A percentile compares a stretch with the other conserved stretches of the same genome.
Evolutionary conservation across 2,888 invertebrate species (phyloP).

Genomic region (Euzetes globulus): DNA sequence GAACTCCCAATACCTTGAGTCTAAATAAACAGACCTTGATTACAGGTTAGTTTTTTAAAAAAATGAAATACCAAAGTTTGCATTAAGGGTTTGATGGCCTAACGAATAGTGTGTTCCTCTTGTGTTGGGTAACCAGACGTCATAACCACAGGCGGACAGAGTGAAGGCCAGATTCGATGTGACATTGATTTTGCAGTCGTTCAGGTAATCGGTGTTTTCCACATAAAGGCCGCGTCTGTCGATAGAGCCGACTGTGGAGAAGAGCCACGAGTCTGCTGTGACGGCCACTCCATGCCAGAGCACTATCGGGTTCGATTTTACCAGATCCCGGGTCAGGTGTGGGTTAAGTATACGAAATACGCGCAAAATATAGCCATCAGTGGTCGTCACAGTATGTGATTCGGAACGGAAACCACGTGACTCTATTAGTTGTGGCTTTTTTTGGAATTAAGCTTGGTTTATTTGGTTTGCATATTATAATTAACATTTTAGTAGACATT

Average conservation of each 20-base stretch:
- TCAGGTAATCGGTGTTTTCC: neutral
- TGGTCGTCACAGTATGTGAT: slow-evolving; percentile 1
- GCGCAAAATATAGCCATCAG: slow-evolving; percentile 14
- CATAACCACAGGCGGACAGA: slow-evolving; percentile 29
- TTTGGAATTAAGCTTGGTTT: neutral
- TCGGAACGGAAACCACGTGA: slow-evolving; percentile 19
- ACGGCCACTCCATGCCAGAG: slow-evolving; percentile 27
- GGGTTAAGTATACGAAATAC: slow-evolving; percentile 27
- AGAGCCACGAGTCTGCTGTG: slow-evolving; percentile 24
- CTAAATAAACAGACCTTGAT: too few species aligned
- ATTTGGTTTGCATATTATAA: too few species aligned
- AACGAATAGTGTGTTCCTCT: slow-evolving; percentile 2
- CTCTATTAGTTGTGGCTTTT: slow-evolving; percentile 28
- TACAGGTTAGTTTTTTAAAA: neutral
- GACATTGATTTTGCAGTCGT: neutral
- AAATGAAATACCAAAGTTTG: neutral
- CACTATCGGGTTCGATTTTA: too few species aligned
- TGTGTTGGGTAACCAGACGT: slow-evolving; percentile 26
- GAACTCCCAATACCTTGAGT: too few species aligned
- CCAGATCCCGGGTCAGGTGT: neutral
- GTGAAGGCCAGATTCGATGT: slow-evolving; percentile 9
- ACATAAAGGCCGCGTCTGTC: slow-evolving; percentile 10
- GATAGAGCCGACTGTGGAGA: neutral
- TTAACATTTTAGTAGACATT: too few species aligned
- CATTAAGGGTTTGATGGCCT: neutral